Percentiles rank a stretch among this genome's conserved stretches.
phyloP scores from a whole-genome alignment of 2,888 invertebrate genomes.

The Brachypterus glaber region DNA sequence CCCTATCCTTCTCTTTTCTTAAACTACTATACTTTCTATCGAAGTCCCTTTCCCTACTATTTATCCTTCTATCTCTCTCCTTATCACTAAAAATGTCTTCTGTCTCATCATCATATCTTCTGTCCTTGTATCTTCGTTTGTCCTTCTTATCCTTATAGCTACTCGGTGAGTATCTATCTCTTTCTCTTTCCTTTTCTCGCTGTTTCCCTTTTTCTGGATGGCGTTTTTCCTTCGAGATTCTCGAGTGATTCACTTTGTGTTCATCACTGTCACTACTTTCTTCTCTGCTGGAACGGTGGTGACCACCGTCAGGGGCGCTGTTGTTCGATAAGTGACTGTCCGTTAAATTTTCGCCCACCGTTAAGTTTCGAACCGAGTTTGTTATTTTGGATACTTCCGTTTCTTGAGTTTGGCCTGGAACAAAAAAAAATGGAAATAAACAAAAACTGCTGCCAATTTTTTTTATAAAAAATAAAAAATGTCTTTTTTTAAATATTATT shows the following conservation, averaged over 20 bases:
- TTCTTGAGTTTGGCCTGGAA: conserved; percentile 24
- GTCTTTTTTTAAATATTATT: no score
- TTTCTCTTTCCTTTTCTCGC: conserved; percentile 24
- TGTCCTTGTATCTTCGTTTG: conserved; percentile 39
- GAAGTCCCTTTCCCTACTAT: conserved; percentile 36
- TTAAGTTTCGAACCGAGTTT: conserved; percentile 34
- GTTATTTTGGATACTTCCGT: conserved; percentile 27
- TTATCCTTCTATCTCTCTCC: conserved; percentile 45
- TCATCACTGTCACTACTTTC: conserved; percentile 37
- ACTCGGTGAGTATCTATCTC: conserved; percentile 33
- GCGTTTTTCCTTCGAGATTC: conserved; percentile 6
- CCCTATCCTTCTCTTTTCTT: conserved; percentile 38
- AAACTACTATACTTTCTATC: conserved; percentile 37
- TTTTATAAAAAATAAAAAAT: no score
- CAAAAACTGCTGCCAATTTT: no score
- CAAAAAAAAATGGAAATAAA: no score
- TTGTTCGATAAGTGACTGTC: conserved; percentile 25
- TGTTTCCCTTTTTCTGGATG: conserved; percentile 1
- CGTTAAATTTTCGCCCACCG: conserved; percentile 34
- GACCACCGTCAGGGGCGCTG: conserved; percentile 14
- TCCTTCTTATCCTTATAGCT: conserved; percentile 31
- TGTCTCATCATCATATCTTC: conserved; percentile 56
- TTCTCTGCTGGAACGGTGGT: conserved; percentile 27
- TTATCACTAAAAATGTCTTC: conserved; percentile 57
- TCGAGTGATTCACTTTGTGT: conserved; percentile 19